Percentiles rank a stretch among this genome's conserved stretches.
These are phyloP conservation scores for Hedychridium roseum DNA, from an alignment of 2,888 invertebrate species.

Conservation along the genomic window DNA sequence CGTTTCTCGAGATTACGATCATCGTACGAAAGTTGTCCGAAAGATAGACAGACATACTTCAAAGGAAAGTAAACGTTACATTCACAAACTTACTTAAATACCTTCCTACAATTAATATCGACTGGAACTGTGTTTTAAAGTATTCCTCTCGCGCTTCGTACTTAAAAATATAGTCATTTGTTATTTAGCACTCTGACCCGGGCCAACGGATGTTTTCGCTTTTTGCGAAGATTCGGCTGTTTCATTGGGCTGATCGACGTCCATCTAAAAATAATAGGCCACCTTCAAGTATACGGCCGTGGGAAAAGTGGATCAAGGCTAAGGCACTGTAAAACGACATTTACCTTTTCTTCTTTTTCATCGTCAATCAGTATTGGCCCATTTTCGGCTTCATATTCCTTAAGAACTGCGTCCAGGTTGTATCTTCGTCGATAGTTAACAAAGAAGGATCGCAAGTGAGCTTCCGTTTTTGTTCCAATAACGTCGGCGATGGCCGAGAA, in stretches of 20 bases:
- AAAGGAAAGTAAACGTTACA: too few relatives aligned
- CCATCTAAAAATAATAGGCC: constrained; percentile 56
- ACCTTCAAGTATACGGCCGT: too few relatives aligned
- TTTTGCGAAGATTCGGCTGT: constrained; percentile 58
- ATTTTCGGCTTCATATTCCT: constrained; percentile 85
- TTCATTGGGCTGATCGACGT: constrained; percentile 56
- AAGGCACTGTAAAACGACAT: too few relatives aligned
- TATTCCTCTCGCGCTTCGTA: constrained; percentile 32
- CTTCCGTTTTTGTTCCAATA: constrained; percentile 93
- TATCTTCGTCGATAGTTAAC: constrained; percentile 89
- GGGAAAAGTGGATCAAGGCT: too few relatives aligned
- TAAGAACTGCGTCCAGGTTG: constrained; percentile 85
- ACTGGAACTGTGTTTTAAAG: neutral
- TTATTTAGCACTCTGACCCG: constrained; percentile 58
- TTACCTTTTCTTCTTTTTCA: constrained; percentile 63
- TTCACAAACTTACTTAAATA: neutral
- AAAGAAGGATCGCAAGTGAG: constrained; percentile 91
- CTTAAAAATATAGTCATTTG: constrained; percentile 47
- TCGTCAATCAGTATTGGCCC: constrained; percentile 67
- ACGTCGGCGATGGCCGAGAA: constrained; percentile 95
- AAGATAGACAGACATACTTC: too few relatives aligned
- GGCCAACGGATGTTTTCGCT: constrained; percentile 49
- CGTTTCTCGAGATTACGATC: too few relatives aligned
- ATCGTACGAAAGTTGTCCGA: too few relatives aligned
- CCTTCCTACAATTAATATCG: neutral